Evolutionary conservation across 1,140 invertebrate genomes (phyloP).

Genomic region (Bombus cullumanus): DNA sequence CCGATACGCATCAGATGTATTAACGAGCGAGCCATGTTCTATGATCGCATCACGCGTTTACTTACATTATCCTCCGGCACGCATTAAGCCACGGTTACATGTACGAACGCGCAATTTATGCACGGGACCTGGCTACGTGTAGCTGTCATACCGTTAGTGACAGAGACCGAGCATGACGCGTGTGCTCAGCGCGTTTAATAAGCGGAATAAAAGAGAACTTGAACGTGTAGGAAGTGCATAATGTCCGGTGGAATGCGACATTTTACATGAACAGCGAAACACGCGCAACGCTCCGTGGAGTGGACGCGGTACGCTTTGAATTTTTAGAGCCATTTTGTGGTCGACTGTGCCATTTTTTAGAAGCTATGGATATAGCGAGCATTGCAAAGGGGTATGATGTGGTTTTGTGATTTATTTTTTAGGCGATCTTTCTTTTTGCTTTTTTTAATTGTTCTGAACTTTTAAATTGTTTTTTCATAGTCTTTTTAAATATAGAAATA

Average conservation of each 20-base stretch:
- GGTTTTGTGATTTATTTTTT: background rate
- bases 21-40: constrained; percentile 34
- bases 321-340: background rate
- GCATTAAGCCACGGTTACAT: constrained; percentile 16
- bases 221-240: background rate
- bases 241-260: background rate
- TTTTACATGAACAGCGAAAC: background rate
- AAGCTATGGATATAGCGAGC: background rate
- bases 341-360: background rate
- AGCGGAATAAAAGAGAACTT: constrained; percentile 2
- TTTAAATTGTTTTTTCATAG: background rate
- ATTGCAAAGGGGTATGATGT: background rate
- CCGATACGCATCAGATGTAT: constrained; percentile 46
- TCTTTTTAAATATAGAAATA: background rate
- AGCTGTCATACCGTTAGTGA: background rate
- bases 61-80: background rate
- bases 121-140: background rate
- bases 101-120: constrained; percentile 11
- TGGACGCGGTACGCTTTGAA: background rate
- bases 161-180: background rate
- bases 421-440: accelerated
- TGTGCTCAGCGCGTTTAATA: background rate
- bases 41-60: constrained; percentile 30
- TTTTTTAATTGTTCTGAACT: background rate
- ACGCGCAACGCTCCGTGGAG: too few relatives aligned